A percentile compares a stretch with the other conserved stretches of the same genome.
Conservation (phyloP, 2,113 vertebrate species). For the Nanorana parkeri region DNA sequence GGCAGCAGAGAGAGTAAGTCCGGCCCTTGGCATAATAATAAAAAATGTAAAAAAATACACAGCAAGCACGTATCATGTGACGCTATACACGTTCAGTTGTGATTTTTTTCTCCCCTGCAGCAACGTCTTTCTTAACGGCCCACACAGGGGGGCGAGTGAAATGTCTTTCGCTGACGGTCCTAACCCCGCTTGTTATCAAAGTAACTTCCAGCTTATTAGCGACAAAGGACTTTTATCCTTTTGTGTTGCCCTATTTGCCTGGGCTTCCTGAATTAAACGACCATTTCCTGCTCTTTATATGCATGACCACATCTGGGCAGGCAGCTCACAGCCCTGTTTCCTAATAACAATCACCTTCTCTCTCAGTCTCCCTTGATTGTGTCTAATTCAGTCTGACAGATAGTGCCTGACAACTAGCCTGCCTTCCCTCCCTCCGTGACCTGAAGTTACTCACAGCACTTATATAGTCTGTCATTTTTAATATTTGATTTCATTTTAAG, state of each 20-base stretch:
- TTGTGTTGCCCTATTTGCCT: slow-evolving; percentile 89
- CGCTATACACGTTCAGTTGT: too few species aligned
- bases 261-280: slow-evolving; percentile 99
- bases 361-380: slow-evolving; percentile 99
- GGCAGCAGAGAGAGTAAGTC: too few species aligned
- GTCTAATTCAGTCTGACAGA: slow-evolving; percentile 99
- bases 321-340: slow-evolving; percentile 95
- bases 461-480: slow-evolving; percentile 99
- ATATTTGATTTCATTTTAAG: slow-evolving; percentile 99
- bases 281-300: slow-evolving; percentile 99
- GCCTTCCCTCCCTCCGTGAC: slow-evolving; percentile 98
- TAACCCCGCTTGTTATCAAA: slow-evolving; percentile 94
- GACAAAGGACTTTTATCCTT: slow-evolving; percentile 91
- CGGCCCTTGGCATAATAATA: too few species aligned
- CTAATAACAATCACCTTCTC: slow-evolving; percentile 99
- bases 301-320: slow-evolving; percentile 99
- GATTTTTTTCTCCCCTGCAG: too few species aligned
- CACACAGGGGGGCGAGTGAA: slow-evolving; percentile 70
- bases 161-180: slow-evolving; percentile 81
- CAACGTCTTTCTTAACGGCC: too few species aligned
- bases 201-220: slow-evolving; percentile 98
- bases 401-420: slow-evolving; percentile 99
- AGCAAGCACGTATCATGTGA: too few species aligned
- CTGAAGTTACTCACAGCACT: slow-evolving; percentile 98
- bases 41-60: too few species aligned